Evolutionary conservation across 2,797 vertebrate species (phyloP), one percentile per base, ranked within the genome.

Genomic region (Alauda arvensis): DNA sequence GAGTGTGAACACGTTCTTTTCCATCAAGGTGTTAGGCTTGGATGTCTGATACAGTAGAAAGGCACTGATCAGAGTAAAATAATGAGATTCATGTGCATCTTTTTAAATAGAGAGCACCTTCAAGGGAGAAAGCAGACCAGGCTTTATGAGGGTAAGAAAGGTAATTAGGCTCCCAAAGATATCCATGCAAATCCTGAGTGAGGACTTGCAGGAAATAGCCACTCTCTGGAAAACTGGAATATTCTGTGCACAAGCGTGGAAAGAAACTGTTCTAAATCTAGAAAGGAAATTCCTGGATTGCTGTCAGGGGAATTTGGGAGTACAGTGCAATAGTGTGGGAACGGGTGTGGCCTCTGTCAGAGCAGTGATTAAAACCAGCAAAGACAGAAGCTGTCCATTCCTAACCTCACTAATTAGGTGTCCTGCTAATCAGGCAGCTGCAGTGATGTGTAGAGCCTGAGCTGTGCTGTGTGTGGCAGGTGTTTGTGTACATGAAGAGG

Each of bases 401-500:
- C 62, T 66, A 10, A 69, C 3, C 9, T 14, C 6, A 2, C 56
- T 31, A 52, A 3, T 39, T 37, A 37, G 37, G 23, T 45, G 33
- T 39, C 34, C 68, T 90, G 70, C 52, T 46, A 7, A 19, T 53
- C 1, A 28, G 29, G 37, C 11, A 28, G 0, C 53, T 55, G 14
- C 26, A 48, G 13, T 34, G 26, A 2, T 62, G 77, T 63, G 77
- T 83, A 1, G 34, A 68, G 51, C 10, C 52, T 72, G 63, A 88
- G 63, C 21, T 26, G 8, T 24, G 8, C 62, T 92, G 43, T 72
- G 15, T 67, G 92, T 79, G 72, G 29, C 95, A 99, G 99, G 96
- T 98, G 86, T 98, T 98, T 87, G 62, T 99, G 61, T 99, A 95
- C 85, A 71, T 99, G 95, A 99, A 97, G 96, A 98, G 91, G 48